These are phyloP conservation scores for Grammomys dolichurus DNA, from an alignment of 2,113 vertebrate genomes.

Conservation along the genomic window DNA sequence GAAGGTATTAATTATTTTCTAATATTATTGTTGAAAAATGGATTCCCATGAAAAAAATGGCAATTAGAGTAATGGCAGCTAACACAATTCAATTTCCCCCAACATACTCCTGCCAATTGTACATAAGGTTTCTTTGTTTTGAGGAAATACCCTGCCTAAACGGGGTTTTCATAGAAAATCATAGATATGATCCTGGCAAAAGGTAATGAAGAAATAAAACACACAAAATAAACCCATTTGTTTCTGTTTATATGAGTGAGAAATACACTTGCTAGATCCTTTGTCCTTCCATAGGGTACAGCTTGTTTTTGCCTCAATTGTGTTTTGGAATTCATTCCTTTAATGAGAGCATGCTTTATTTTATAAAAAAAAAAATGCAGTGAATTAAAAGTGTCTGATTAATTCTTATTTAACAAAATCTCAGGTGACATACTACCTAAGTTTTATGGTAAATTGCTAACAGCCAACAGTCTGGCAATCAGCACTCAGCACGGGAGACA, in stretches of 20 bases:
- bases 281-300: conserved; percentile 54
- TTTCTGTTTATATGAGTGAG: conserved; percentile 69
- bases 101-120: conserved; percentile 58
- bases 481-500: conserved; percentile 60
- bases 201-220: conserved; percentile 24
- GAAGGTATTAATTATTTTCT: conserved; percentile 83
- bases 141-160: conserved; percentile 66
- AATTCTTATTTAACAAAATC: conserved; percentile 66
- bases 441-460: conserved; percentile 74
- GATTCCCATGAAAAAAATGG: conserved; percentile 63
- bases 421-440: conserved; percentile 64
- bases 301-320: conserved; percentile 70
- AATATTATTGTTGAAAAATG: conserved; percentile 79
- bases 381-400: conserved; percentile 78
- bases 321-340: conserved; percentile 73
- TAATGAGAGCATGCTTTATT: conserved; percentile 70
- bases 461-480: conserved; percentile 69
- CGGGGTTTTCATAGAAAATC: not conserved
- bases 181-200: conserved; percentile 34
- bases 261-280: conserved; percentile 40
- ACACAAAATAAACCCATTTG: conserved; percentile 76
- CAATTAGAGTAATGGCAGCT: conserved; percentile 60
- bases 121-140: conserved; percentile 51
- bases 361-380: conserved; percentile 72
- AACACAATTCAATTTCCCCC: conserved; percentile 45